These are phyloP conservation scores for Archaeoteleia sp. DNA, from an alignment of 2,888 invertebrate species.

Conservation along the genomic window DNA sequence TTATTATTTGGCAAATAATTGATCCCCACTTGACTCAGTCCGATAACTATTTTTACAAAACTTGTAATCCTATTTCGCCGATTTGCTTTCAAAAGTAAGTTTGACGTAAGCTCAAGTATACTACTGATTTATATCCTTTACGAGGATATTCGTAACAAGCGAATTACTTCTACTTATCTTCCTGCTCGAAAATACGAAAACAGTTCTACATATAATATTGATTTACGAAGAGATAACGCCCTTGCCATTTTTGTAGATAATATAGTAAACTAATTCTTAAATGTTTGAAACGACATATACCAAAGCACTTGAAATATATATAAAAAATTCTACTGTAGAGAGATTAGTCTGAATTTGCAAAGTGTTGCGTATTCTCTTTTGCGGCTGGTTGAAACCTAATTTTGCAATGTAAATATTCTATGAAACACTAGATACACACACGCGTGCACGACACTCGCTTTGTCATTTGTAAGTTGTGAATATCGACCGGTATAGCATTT, in stretches of 20 bases:
- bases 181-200: no score
- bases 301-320: no score
- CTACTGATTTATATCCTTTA: constrained; percentile 46
- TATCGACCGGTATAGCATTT: constrained; percentile 40
- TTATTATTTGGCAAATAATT: constrained; percentile 57
- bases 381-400: constrained; percentile 39
- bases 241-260: no score
- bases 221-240: no score
- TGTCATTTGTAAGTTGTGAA: constrained; percentile 36
- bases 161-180: no score
- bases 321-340: constrained; percentile 25
- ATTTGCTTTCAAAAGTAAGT: constrained; percentile 33
- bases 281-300: no score
- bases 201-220: no score
- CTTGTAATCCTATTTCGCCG: constrained; percentile 61
- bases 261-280: no score
- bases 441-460: constrained; percentile 32
- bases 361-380: constrained; percentile 40
- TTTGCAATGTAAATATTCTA: constrained; percentile 43
- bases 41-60: constrained; percentile 25
- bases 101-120: constrained; percentile 34
- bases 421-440: constrained; percentile 23
- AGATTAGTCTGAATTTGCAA: constrained; percentile 30
- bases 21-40: constrained; percentile 55
- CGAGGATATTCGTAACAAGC: constrained; percentile 3